Conservation (phyloP, 2,797 vertebrate species). For the Erethizon dorsatum region DNA sequence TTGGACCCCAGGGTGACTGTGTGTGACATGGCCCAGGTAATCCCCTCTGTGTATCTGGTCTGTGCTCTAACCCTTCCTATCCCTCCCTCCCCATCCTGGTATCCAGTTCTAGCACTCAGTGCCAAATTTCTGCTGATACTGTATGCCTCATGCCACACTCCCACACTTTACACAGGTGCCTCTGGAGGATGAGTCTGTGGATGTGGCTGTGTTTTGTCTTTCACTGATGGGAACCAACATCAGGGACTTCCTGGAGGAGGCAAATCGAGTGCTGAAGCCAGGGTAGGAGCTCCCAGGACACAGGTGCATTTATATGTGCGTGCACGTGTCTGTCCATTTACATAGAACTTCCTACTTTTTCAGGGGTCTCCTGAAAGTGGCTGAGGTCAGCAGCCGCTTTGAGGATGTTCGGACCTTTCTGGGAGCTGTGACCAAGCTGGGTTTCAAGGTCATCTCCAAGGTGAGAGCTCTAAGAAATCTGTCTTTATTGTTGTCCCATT, state of each 20-base stretch:
- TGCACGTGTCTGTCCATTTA: fast-evolving
- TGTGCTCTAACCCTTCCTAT: background rate
- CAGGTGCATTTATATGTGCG: background rate
- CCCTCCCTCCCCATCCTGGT: background rate
- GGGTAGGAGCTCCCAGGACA: conserved; percentile 89
- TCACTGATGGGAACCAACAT: conserved; percentile 98
- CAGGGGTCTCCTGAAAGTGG: conserved; percentile 95
- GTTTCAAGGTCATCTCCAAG: conserved; percentile 94
- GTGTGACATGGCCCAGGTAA: conserved; percentile 97
- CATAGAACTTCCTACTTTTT: background rate
- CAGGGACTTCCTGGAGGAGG: conserved; percentile 95
- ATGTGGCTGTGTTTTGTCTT: conserved; percentile 96
- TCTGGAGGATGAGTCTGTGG: conserved; percentile 91
- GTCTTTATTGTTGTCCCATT: background rate
- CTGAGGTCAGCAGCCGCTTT: conserved; percentile 97
- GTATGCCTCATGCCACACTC: background rate
- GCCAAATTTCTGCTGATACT: background rate
- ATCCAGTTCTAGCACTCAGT: background rate
- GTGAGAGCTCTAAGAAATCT: conserved; percentile 86
- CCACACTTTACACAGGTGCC: conserved; percentile 92
- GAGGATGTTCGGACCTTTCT: conserved; percentile 91
- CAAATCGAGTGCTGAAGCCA: conserved; percentile 94
- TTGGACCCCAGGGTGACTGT: conserved; percentile 93
- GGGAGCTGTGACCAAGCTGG: conserved; percentile 90
- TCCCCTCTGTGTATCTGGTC: background rate